These are phyloP conservation scores for Drosophila trapezifrons DNA, from an alignment of 1,140 invertebrate species.

Conservation along the genomic window DNA sequence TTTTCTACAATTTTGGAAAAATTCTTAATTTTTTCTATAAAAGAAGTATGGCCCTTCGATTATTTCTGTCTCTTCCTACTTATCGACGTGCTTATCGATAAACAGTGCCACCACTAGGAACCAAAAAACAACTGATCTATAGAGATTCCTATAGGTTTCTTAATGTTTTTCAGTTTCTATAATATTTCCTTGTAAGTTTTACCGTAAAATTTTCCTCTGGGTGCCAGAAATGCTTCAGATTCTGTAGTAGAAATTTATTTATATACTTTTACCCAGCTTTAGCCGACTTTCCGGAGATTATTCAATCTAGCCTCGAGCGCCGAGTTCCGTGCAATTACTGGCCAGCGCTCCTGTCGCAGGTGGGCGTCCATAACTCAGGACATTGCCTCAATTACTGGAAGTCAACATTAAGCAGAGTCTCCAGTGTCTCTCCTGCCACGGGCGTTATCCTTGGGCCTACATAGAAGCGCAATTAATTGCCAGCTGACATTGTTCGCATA, in stretches of 20 bases:
- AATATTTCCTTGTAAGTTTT: background rate
- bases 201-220: no score
- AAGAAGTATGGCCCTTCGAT: no score
- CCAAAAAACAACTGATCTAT: no score
- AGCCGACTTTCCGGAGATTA: constrained; percentile 1
- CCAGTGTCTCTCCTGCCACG: constrained; percentile 27
- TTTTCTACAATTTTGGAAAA: no score
- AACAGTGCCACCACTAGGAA: no score
- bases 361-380: constrained; percentile 11
- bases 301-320: background rate
- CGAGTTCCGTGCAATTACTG: background rate
- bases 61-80: no score
- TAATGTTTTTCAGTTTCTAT: background rate
- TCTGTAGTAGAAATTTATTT: background rate
- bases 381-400: constrained; percentile 63
- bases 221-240: background rate
- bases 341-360: background rate
- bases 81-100: no score
- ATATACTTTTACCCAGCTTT: background rate
- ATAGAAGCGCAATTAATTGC: constrained; percentile 66
- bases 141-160: no score
- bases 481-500: constrained; percentile 61
- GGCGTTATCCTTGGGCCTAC: constrained; percentile 12
- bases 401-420: constrained; percentile 37
- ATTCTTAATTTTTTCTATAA: no score